Evolutionary conservation across 2,888 invertebrate genomes (phyloP).

Genomic region (Lymantria dispar): DNA sequence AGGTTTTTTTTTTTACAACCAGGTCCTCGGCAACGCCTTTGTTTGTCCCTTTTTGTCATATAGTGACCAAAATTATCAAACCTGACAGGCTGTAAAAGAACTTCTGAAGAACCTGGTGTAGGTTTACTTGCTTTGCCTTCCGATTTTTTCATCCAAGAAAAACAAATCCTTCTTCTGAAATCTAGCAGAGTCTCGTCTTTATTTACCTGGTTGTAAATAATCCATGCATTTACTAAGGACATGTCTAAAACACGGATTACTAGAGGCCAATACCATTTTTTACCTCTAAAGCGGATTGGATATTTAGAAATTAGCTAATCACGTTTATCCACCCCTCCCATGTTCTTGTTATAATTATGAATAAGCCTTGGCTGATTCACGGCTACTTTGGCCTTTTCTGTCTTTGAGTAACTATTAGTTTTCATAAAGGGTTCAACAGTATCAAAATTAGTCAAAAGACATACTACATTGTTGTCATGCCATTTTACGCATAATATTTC

Average conservation of each 20-base stretch:
- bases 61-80: too few species aligned
- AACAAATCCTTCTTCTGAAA: too few species aligned
- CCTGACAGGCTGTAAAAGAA: background rate
- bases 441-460: constrained; percentile 2
- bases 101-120: background rate
- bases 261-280: background rate
- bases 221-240: background rate
- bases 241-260: background rate
- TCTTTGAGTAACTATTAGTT: background rate
- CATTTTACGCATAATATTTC: too few species aligned
- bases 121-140: background rate
- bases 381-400: background rate
- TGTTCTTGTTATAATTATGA: constrained; percentile 5
- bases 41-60: background rate
- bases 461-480: too few species aligned
- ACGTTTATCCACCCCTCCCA: constrained; percentile 4
- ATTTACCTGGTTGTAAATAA: background rate
- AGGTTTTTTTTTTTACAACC: background rate
- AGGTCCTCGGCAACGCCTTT: background rate
- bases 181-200: background rate
- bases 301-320: constrained; percentile 6
- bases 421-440: background rate
- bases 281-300: background rate
- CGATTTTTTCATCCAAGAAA: too few species aligned
- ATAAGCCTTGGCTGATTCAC: constrained; percentile 1